These are phyloP conservation scores for Atherinomorus stipes DNA, from an alignment of 2,113 vertebrate genomes.

Conservation along the genomic window DNA sequence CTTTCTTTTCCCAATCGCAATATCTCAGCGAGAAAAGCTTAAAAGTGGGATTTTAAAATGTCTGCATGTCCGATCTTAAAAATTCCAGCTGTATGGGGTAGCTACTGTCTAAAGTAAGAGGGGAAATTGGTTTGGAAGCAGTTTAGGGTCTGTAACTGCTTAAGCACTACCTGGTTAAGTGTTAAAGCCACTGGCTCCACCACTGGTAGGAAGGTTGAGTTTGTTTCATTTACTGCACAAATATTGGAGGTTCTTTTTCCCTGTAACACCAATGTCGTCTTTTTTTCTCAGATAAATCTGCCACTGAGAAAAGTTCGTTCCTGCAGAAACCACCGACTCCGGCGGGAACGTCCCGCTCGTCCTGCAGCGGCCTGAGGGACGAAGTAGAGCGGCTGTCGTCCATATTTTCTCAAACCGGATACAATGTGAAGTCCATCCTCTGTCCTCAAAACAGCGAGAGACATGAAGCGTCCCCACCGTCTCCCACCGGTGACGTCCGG, in stretches of 20 bases:
- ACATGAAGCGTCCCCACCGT: background rate
- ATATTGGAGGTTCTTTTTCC: too few relatives aligned
- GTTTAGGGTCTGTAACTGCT: too few relatives aligned
- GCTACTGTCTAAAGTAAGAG: too few relatives aligned
- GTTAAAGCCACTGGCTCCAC: too few relatives aligned
- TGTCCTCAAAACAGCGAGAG: background rate
- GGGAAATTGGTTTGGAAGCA: too few relatives aligned
- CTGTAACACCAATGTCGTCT: background rate
- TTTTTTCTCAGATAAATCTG: slow-evolving; percentile 20
- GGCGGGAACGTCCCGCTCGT: background rate
- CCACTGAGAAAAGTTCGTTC: background rate
- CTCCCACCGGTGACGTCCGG: background rate
- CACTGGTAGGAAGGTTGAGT: slow-evolving; percentile 4
- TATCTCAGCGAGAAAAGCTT: too few relatives aligned
- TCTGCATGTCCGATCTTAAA: too few relatives aligned
- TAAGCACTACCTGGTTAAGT: too few relatives aligned
- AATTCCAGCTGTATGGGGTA: too few relatives aligned
- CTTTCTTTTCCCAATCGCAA: too few relatives aligned
- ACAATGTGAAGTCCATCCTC: slow-evolving; percentile 12
- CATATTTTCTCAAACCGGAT: slow-evolving; percentile 15
- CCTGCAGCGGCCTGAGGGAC: slow-evolving; percentile 32
- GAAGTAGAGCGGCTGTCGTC: slow-evolving; percentile 44
- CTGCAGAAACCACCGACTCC: background rate
- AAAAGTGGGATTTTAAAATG: too few relatives aligned
- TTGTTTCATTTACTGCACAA: too few relatives aligned